Conservation (phyloP, 2,888 invertebrate species). For the Nomada ruficornis region DNA sequence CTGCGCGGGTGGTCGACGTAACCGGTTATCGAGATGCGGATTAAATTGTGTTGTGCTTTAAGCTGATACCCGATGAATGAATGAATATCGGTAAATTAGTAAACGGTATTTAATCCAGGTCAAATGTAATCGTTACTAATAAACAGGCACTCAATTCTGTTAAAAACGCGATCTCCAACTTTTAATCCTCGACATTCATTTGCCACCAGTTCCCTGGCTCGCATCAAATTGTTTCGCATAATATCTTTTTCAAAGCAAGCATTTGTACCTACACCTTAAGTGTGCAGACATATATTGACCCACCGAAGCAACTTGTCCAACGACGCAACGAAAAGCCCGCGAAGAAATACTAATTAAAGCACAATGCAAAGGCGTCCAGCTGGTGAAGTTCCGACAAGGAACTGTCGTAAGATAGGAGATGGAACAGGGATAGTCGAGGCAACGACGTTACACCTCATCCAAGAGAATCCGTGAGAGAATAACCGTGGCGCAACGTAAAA, state of each 20-base stretch:
- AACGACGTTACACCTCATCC: constrained; percentile 42
- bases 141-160: no score
- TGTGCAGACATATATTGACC: not conserved
- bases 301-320: not conserved
- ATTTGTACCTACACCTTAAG: not conserved
- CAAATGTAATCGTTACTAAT: constrained; percentile 1
- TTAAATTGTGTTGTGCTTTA: not conserved
- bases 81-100: constrained; percentile 1
- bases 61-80: not conserved
- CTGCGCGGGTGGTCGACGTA: not conserved
- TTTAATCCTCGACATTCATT: not conserved
- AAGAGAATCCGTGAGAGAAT: constrained; percentile 51
- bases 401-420: not conserved
- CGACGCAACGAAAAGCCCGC: not conserved
- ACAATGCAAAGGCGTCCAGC: not conserved
- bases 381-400: not conserved
- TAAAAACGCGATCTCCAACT: not conserved
- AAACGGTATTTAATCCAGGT: not conserved
- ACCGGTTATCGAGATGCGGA: constrained; percentile 11
- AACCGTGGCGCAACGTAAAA: constrained; percentile 60
- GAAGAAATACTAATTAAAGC: constrained; percentile 21
- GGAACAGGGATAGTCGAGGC: constrained; percentile 11
- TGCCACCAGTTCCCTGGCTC: no score
- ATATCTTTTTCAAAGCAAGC: not conserved
- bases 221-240: not conserved